Base-by-base conservation (phyloP, 2,888 invertebrate species). In the Chrysopilus asiliformis region DNA sequence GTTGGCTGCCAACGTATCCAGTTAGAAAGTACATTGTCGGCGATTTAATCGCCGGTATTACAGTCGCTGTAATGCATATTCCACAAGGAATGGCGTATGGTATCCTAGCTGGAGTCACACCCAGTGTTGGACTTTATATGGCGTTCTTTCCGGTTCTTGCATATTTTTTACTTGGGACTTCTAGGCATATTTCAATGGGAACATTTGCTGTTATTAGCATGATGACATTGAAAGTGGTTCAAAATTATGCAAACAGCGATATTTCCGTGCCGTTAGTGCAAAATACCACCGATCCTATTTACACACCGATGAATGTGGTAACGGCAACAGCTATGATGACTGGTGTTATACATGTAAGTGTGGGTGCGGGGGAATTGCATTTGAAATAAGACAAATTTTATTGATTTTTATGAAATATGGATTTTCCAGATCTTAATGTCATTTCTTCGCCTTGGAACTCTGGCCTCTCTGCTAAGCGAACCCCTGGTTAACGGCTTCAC, bases 61-160 rank as follows among this genome's bases (percentile, higher is more conserved):
- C 89, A 1, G 81, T 87, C 4, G 85, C 81, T 24, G 72, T 86
- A 36, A 80, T 86, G 79, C 82, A 85, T 52, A 82, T 86, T 50
- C 85, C 85, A 1, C 85, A 86, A 67, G 84, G 76, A 38, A 77
- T 80, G 76, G 78, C 76, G 0, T 79, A 78, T 52, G 77, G 76
- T 2, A 57, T 79, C 37, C 55, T 80, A 36, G 79, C 77, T 1
- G 74, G 74, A 45, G 72, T 79, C 4, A 70, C 72, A 1, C 74
- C 79, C 1, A 72, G 76, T 13, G 68, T 72, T 28, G 79, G 79
- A 4, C 68, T 79, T 18, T 85, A 84, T 54, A 83, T 84, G 70
- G 87, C 85, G 2, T 84, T 90, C 53, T 86, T 89, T 58, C 85
- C 89, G 4, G 81, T 82, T 5, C 63, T 87, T 27, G 65, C 86